These are phyloP conservation scores for Rhinoderma darwinii DNA, from an alignment of 2,113 vertebrate species.

Conservation along the genomic window DNA sequence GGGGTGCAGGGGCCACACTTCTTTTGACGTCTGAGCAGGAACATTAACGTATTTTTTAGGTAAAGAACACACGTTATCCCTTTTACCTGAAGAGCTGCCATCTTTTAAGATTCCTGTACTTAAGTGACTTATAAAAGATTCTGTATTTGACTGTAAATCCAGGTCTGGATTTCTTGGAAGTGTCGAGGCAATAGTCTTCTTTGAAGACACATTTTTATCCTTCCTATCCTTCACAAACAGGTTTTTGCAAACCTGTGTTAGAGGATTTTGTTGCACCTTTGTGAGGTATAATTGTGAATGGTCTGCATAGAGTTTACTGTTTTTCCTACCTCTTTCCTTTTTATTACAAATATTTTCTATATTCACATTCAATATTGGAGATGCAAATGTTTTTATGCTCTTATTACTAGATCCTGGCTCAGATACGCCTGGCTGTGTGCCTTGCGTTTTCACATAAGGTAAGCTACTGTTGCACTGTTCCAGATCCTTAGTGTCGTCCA, in stretches of 20 bases:
- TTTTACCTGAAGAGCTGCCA: background rate
- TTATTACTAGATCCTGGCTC: background rate
- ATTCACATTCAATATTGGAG: background rate
- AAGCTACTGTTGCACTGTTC: no score
- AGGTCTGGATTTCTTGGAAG: no score
- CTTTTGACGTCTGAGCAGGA: background rate
- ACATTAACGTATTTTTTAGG: background rate
- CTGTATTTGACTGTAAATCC: background rate
- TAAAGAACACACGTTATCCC: background rate
- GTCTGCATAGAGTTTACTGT: background rate
- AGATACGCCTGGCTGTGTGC: background rate
- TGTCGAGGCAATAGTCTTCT: no score
- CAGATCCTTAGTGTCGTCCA: no score
- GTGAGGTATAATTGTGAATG: background rate
- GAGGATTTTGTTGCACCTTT: background rate
- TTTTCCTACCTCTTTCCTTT: background rate
- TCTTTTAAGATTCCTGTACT: background rate
- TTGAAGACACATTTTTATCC: no score
- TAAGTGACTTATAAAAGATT: no score
- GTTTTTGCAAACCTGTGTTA: background rate
- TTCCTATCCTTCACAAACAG: background rate
- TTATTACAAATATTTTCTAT: background rate
- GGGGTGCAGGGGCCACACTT: background rate
- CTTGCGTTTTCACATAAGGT: background rate
- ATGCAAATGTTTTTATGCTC: background rate